Base-by-base conservation (phyloP, 1,140 invertebrate genomes). In the Aphelenchoides avenae region DNA sequence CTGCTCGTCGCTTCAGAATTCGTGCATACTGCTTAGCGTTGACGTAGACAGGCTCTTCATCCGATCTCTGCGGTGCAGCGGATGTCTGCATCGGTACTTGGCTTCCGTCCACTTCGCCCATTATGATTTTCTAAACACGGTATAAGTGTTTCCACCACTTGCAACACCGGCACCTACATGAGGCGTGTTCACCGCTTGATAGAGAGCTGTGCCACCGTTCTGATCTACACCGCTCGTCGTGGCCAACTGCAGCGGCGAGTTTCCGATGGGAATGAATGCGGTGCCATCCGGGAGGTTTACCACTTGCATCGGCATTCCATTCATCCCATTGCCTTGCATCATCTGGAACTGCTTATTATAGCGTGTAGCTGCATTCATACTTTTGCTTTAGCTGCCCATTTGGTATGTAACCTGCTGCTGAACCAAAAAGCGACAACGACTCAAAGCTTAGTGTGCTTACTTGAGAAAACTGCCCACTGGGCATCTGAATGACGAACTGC, bases 21-120 rank as follows among this genome's bases (percentile, higher is more conserved):
- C 67, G 82, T 72, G 89, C 87, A 78, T 94, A 94, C 75, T 98
- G 94, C 76, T 93, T 92, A n/a, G 91, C 91, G 82, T 97, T 98
- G 0, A 98, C 94, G 79, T 96, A 98, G 5, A 97, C 78, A 1
- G 91, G 89, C 73, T 94, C 89, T 77, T 93, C 89, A 79, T 91
- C 88, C n/a, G 29, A 7, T 22, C 15, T 13, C 44, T 52, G n/a
- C n/a, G n/a, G 48, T 24, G 22, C 11, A 26, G 29, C 1, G 3
- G 27, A 20, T 18, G 31, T 47, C 27, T n/a, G 31, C 13, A 30
- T 53, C 48, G 30, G 29, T 37, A 48, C 30, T 24, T 13, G 27
- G 30, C 11, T 42, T 26, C 18, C 30, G 13, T 52, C 30, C 33
- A 34, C 18, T 42, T 40, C 43, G 50, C 31, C n/a, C 13, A 44